Evolutionary conservation across 2,888 invertebrate genomes (phyloP).

Genomic region (Nesidiocoris tenuis): DNA sequence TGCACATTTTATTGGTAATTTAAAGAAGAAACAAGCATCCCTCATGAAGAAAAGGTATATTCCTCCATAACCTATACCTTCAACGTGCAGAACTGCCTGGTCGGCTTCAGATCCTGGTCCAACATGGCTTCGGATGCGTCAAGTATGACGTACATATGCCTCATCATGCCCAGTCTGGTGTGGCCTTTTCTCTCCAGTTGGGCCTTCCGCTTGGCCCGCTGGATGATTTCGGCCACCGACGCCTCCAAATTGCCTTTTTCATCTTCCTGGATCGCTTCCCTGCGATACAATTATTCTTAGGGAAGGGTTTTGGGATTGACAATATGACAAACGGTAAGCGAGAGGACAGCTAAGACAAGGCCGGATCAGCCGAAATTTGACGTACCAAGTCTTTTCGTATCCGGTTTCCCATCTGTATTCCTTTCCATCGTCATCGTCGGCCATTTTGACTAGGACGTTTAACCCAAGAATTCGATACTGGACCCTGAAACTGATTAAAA

Average conservation of each 20-base stretch:
- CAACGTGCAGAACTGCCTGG: constrained; percentile 78
- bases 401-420: constrained; percentile 95
- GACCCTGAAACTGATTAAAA: background rate
- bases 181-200: constrained; percentile 70
- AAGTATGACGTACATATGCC: constrained; percentile 86
- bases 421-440: constrained; percentile 79
- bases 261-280: constrained; percentile 96
- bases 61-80: too few relatives aligned
- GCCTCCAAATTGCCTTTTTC: constrained; percentile 89
- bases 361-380: background rate
- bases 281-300: constrained; percentile 52
- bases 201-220: constrained; percentile 80
- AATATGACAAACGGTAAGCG: background rate
- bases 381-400: constrained; percentile 90
- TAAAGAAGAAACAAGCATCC: too few relatives aligned
- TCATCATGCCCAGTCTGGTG: constrained; percentile 95
- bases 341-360: background rate
- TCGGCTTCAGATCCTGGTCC: constrained; percentile 93
- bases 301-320: background rate
- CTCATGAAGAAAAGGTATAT: too few relatives aligned
- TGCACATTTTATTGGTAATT: too few relatives aligned
- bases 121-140: constrained; percentile 95
- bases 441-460: constrained; percentile 62
- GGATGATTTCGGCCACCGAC: constrained; percentile 86
- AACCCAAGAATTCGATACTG: too few relatives aligned